These are phyloP conservation scores for Sialis fuliginosa DNA, from an alignment of 2,888 invertebrate species.

Conservation along the genomic window DNA sequence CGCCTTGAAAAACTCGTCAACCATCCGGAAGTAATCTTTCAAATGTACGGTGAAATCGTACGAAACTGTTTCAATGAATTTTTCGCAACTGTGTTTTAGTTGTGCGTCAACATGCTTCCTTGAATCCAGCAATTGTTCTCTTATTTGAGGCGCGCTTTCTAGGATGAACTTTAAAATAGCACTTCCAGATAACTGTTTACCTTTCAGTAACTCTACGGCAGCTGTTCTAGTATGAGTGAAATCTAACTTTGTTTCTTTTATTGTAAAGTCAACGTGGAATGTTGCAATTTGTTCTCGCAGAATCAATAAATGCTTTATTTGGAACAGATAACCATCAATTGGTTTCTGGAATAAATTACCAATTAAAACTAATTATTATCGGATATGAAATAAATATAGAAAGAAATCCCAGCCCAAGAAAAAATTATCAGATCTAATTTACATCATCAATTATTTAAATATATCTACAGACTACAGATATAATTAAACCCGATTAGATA, in stretches of 20 bases:
- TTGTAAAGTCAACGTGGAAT: slow-evolving; percentile 86
- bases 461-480: too few species aligned
- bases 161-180: slow-evolving; percentile 80
- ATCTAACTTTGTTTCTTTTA: slow-evolving; percentile 85
- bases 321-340: slow-evolving; percentile 93
- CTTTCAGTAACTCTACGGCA: slow-evolving; percentile 48
- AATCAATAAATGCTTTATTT: slow-evolving; percentile 94
- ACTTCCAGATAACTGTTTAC: slow-evolving; percentile 63
- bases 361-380: neutral
- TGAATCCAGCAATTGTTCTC: slow-evolving; percentile 83
- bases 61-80: slow-evolving; percentile 67
- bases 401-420: too few species aligned
- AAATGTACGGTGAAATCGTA: slow-evolving; percentile 59
- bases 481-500: too few species aligned
- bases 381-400: too few species aligned
- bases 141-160: slow-evolving; percentile 87
- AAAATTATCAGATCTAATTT: too few species aligned
- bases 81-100: slow-evolving; percentile 76
- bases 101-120: slow-evolving; percentile 91
- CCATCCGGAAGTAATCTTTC: slow-evolving; percentile 15
- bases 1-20: neutral
- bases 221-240: slow-evolving; percentile 84
- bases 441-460: too few species aligned
- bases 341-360: slow-evolving; percentile 31
- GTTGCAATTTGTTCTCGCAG: slow-evolving; percentile 96